Evolutionary conservation across 1,140 invertebrate species (phyloP), one percentile per base, ranked within the genome.

Genomic region (Glossosoma conforme): DNA sequence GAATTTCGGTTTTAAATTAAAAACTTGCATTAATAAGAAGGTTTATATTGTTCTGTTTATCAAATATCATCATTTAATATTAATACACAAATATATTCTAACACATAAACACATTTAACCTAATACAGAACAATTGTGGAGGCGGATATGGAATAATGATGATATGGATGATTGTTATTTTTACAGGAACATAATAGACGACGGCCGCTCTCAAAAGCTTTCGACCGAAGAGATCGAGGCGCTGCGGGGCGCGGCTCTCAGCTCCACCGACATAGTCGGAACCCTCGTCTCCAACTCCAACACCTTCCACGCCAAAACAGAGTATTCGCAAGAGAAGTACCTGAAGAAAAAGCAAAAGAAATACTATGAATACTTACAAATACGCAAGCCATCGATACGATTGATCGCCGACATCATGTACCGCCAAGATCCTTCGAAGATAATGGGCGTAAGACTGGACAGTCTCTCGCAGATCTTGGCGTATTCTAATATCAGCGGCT

Each of bases 291-390:
- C 86, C 53, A 95, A 95, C 65, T 97, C 92, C 32, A 85, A 82
- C 51, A 92, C 91, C 8, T 92, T 91, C 68, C 76, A 79, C 19
- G 76, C 79, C 21, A 96, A 95, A 77, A 97, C 93, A 1, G 89
- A 89, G 61, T 97, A 86, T 67, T 89, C 92, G 0, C 91, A 97
- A 68, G 87, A 92, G 59, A 97, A 97, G 66, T 97, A 97, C 67
- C 78, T 97, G 5, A 87, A 85, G 38, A 97, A 97, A 65, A 97
- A 97, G 67, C 87, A 91, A 59, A 87, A 86, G 55, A 95, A 95
- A 65, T 95, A 94, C 68, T 87, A 81, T 64, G 84, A 88, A 60
- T 87, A 81, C 62, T 68, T 93, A 14, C 82, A 84, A 49, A 77
- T 93, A 24, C 69, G 83, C 11, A 82, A 79, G 62, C 89, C 93